Conservation (phyloP, 2,113 vertebrate genomes). For the Otus sunia region DNA sequence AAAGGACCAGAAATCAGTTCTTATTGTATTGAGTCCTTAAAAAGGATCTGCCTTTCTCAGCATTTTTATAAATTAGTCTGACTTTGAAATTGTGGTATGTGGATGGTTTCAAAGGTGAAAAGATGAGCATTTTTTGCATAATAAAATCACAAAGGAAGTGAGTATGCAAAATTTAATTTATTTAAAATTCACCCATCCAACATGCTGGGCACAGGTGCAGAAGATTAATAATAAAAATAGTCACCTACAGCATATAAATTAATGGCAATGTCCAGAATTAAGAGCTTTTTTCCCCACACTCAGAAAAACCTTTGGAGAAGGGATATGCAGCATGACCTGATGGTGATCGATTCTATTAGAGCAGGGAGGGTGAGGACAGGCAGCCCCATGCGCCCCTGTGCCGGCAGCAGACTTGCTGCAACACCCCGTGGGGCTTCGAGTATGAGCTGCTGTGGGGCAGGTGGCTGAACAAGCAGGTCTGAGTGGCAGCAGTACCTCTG, state of each 20-base stretch:
- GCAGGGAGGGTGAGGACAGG: not conserved
- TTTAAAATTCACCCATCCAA: constrained; percentile 65
- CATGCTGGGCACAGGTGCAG: constrained; percentile 33
- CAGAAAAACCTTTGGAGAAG: not conserved
- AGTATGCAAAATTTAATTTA: constrained; percentile 64
- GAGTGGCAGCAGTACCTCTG: not conserved
- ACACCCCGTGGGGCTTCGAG: fast-evolving
- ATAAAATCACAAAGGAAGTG: constrained; percentile 64
- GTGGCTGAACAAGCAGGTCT: not conserved
- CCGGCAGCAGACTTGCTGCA: not conserved
- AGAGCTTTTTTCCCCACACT: not conserved
- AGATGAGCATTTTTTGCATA: constrained; percentile 66
- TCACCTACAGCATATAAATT: constrained; percentile 45
- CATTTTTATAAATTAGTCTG: constrained; percentile 46
- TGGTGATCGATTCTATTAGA: not conserved
- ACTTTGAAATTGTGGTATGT: constrained; percentile 40
- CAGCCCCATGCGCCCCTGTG: not conserved
- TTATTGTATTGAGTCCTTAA: constrained; percentile 29
- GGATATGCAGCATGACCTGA: not conserved
- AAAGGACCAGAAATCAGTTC: constrained; percentile 26
- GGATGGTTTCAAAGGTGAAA: constrained; percentile 62
- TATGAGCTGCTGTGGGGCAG: not conserved
- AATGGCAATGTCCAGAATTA: not conserved
- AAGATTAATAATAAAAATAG: constrained; percentile 49
- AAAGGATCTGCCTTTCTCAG: constrained; percentile 53